A percentile compares a stretch with the other conserved stretches of the same genome.
Evolutionary conservation across 2,113 vertebrate genomes (phyloP).

Genomic region (Caracal caracal): DNA sequence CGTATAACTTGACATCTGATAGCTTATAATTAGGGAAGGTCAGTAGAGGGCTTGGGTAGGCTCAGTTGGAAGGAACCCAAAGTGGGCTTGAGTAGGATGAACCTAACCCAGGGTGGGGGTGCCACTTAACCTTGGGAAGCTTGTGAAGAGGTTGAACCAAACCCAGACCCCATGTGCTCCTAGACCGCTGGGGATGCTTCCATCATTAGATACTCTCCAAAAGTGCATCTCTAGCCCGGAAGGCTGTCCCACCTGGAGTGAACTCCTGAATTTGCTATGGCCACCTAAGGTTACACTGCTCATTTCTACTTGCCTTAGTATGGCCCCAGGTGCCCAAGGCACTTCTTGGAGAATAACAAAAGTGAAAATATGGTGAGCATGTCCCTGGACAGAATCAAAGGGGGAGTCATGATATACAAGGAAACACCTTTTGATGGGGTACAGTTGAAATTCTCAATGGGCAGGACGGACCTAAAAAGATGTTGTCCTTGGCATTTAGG

Average conservation of each 20-base stretch:
- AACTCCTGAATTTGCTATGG: neutral
- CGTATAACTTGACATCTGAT: neutral
- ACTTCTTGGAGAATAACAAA: neutral
- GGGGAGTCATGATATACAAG: neutral
- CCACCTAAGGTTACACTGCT: neutral
- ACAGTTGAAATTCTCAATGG: neutral
- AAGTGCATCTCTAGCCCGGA: neutral
- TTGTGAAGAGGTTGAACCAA: neutral
- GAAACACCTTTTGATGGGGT: neutral
- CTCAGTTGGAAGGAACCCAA: neutral
- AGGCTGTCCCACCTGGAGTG: neutral
- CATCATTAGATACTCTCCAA: neutral
- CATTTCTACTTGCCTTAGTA: neutral
- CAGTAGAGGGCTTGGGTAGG: neutral
- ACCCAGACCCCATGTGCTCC: neutral
- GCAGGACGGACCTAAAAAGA: neutral
- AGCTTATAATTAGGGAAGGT: neutral
- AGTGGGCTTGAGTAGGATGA: neutral
- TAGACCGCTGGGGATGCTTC: neutral
- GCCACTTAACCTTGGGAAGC: neutral
- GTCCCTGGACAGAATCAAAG: neutral
- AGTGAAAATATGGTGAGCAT: neutral
- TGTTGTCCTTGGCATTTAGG: neutral
- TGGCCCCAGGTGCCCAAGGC: neutral
- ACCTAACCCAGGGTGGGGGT: no score